phyloP scores from a whole-genome alignment of 2,888 invertebrate genomes.

The Eledona agricola region DNA sequence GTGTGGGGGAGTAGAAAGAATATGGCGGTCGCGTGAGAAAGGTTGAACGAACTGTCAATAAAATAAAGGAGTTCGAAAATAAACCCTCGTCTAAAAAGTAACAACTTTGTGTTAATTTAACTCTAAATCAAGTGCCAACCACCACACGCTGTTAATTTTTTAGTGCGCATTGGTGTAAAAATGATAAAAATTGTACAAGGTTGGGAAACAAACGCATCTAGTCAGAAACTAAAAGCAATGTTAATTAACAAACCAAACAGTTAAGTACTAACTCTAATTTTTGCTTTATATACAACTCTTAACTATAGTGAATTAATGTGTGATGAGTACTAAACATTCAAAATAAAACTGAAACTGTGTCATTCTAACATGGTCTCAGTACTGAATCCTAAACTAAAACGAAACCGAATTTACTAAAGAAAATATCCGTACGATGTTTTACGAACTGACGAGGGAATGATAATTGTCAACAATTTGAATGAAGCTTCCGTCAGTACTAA shows the following conservation, averaged over 20 bases:
- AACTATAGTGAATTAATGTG: constrained; percentile 23
- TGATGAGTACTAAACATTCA: constrained; percentile 12
- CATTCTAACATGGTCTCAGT: constrained; percentile 20
- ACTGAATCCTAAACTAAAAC: constrained; percentile 12
- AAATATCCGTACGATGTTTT: constrained; percentile 19
- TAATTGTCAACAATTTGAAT: constrained; percentile 26
- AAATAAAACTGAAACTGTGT: constrained; percentile 25
- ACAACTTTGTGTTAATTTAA: constrained; percentile 30
- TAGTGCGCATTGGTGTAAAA: constrained; percentile 28
- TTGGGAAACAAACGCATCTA: constrained; percentile 30
- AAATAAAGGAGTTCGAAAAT: constrained; percentile 29
- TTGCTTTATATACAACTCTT: constrained; percentile 13
- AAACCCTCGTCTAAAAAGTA: constrained; percentile 30
- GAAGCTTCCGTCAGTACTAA: constrained; percentile 30
- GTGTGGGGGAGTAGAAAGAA: constrained; percentile 30
- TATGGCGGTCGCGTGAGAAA: constrained; percentile 32
- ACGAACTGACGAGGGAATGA: constrained; percentile 29
- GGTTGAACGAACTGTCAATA: constrained; percentile 31
- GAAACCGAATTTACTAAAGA: constrained; percentile 1
- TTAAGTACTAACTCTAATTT: constrained; percentile 27
- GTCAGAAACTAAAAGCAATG: constrained; percentile 32
- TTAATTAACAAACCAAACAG: constrained; percentile 31
- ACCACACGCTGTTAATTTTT: constrained; percentile 27
- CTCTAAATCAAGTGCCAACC: constrained; percentile 29
- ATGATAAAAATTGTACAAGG: constrained; percentile 31